Conservation (phyloP, 2,113 vertebrate species). For the Erythrolamprus reginae region DNA sequence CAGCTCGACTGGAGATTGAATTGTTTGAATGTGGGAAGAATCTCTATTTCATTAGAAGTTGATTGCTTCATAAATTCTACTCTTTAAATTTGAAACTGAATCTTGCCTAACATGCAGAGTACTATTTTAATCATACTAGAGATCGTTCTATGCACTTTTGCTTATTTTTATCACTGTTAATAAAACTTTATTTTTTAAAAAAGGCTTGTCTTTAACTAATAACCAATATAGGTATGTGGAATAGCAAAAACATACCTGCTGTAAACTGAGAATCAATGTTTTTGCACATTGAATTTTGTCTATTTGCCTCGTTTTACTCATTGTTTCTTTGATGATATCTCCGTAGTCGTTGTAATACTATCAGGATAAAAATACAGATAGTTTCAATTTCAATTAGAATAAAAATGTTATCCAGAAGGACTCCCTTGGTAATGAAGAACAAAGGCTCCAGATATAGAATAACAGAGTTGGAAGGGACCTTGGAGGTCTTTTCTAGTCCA, state of each 20-base stretch:
- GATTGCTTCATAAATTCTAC: too few relatives aligned
- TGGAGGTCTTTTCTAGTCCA: too few relatives aligned
- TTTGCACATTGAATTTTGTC: slow-evolving; percentile 99
- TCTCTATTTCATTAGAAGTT: too few relatives aligned
- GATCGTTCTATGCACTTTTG: background rate
- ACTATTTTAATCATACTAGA: background rate
- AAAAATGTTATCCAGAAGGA: background rate
- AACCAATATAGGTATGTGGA: background rate
- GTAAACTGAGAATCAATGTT: slow-evolving; percentile 96
- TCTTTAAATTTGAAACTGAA: background rate
- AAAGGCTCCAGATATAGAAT: background rate
- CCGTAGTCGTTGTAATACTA: slow-evolving; percentile 99
- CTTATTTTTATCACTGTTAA: background rate
- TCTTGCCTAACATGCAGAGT: background rate
- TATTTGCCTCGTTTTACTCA: slow-evolving; percentile 97
- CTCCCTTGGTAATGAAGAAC: background rate
- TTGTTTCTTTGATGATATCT: slow-evolving; percentile 98
- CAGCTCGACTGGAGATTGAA: too few relatives aligned
- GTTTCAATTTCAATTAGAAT: background rate
- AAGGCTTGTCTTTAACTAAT: background rate
- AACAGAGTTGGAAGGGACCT: too few relatives aligned
- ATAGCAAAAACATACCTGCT: slow-evolving; percentile 80
- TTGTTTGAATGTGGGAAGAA: too few relatives aligned
- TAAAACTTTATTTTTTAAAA: background rate
- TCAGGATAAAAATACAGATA: slow-evolving; percentile 16